phyloP scores from a whole-genome alignment of 1,140 invertebrate species.

The Brachionus angularis region DNA sequence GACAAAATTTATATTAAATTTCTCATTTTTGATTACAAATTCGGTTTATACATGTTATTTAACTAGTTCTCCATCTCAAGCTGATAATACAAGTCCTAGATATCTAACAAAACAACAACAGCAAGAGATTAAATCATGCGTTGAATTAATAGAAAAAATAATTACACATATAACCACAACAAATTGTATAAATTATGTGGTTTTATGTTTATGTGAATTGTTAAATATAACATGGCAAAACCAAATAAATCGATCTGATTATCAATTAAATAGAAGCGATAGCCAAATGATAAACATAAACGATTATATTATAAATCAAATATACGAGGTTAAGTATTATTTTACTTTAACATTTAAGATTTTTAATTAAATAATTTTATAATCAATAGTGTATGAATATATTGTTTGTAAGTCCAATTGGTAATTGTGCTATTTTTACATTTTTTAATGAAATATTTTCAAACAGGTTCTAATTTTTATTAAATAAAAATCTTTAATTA shows the following conservation, averaged over 20 bases:
- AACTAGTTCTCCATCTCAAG: too few relatives aligned
- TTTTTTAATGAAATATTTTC: slow-evolving; percentile 43
- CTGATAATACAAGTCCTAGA: background rate
- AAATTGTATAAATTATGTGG: slow-evolving; percentile 34
- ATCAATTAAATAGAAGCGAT: slow-evolving; percentile 5
- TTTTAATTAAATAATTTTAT: background rate
- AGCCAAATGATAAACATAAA: background rate
- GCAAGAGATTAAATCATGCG: slow-evolving; percentile 9
- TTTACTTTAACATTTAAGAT: background rate
- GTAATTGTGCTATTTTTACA: slow-evolving; percentile 19
- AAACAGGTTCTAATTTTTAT: background rate
- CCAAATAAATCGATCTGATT: background rate
- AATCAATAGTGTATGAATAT: slow-evolving; percentile 38
- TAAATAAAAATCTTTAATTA: background rate
- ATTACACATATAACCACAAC: slow-evolving; percentile 17
- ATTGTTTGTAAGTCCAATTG: slow-evolving; percentile 33
- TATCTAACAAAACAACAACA: background rate
- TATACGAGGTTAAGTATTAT: background rate
- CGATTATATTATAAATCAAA: slow-evolving; percentile 12
- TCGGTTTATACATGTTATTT: too few relatives aligned
- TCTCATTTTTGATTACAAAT: slow-evolving; percentile 24
- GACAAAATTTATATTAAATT: background rate
- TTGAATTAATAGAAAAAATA: slow-evolving; percentile 11
- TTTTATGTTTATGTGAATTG: slow-evolving; percentile 34
- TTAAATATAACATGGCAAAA: slow-evolving; percentile 29